phyloP scores from a whole-genome alignment of 1,140 invertebrate genomes.

The Leptinotarsa defecta region DNA sequence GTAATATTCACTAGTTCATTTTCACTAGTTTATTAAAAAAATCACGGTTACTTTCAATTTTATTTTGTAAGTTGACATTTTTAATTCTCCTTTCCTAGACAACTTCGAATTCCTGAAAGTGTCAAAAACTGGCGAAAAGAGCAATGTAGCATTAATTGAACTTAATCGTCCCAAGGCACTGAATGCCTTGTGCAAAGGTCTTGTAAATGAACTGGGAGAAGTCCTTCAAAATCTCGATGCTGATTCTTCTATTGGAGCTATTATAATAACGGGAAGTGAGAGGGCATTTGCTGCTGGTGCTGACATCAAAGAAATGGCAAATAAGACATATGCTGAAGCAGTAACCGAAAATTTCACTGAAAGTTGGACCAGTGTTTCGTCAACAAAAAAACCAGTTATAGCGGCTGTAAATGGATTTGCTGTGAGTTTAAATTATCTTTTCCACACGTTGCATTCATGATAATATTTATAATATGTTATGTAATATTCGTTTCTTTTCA shows the following conservation, averaged over 20 bases:
- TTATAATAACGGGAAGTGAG: constrained; percentile 93
- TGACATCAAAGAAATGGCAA: constrained; percentile 97
- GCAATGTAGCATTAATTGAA: constrained; percentile 90
- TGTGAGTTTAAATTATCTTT: constrained; percentile 63
- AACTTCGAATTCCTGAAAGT: constrained; percentile 76
- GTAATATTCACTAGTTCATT: no score
- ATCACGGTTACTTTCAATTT: no score
- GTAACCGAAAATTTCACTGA: constrained; percentile 75
- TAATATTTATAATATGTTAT: no score
- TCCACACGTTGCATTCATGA: not conserved
- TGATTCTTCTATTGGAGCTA: constrained; percentile 78
- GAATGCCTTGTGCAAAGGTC: constrained; percentile 89
- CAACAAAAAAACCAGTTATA: constrained; percentile 88
- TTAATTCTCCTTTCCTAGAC: constrained; percentile 10
- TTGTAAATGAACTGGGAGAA: constrained; percentile 82
- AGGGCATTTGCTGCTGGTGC: constrained; percentile 97
- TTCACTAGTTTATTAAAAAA: no score
- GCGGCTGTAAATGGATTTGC: constrained; percentile 98
- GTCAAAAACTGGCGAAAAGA: constrained; percentile 81
- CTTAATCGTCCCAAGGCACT: constrained; percentile 93
- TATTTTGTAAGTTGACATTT: not conserved
- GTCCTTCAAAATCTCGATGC: constrained; percentile 77
- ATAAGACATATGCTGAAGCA: constrained; percentile 76
- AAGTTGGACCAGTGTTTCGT: constrained; percentile 78
- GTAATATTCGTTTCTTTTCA: no score